Percentiles rank a stretch among this genome's conserved stretches.
Conservation (phyloP, 2,888 invertebrate genomes). For the Cynaeus angustus region DNA sequence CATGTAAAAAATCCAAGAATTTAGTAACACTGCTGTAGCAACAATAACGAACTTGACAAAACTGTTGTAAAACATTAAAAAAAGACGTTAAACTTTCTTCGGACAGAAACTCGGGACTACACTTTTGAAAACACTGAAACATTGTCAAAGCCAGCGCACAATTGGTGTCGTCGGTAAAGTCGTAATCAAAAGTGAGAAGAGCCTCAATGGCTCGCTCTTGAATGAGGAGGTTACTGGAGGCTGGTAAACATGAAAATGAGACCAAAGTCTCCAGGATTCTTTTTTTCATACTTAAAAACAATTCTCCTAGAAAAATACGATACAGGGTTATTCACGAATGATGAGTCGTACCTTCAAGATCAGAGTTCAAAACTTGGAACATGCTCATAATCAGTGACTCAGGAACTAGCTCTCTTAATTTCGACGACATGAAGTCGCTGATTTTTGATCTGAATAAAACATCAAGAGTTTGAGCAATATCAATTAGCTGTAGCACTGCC, state of each 20-base stretch:
- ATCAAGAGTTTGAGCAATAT: background rate
- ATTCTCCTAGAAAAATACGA: constrained; percentile 4
- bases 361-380: constrained; percentile 47
- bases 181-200: constrained; percentile 58
- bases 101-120: constrained; percentile 58
- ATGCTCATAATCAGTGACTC: constrained; percentile 55
- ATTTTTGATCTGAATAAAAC: constrained; percentile 35
- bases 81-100: constrained; percentile 60
- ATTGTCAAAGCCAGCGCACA: constrained; percentile 64
- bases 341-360: background rate
- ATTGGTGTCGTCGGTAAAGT: constrained; percentile 55
- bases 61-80: constrained; percentile 61
- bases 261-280: constrained; percentile 57
- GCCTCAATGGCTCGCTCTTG: constrained; percentile 59
- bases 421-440: constrained; percentile 44
- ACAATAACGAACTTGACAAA: constrained; percentile 64
- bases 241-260: constrained; percentile 60
- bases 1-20: constrained; percentile 61
- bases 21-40: constrained; percentile 64
- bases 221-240: constrained; percentile 50
- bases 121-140: constrained; percentile 63
- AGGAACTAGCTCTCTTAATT: constrained; percentile 55
- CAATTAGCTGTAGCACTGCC: background rate
- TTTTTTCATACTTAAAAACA: constrained; percentile 50
- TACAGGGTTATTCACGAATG: background rate